phyloP scores from a whole-genome alignment of 1,140 invertebrate genomes.

The Gonatopus flavifemur region DNA sequence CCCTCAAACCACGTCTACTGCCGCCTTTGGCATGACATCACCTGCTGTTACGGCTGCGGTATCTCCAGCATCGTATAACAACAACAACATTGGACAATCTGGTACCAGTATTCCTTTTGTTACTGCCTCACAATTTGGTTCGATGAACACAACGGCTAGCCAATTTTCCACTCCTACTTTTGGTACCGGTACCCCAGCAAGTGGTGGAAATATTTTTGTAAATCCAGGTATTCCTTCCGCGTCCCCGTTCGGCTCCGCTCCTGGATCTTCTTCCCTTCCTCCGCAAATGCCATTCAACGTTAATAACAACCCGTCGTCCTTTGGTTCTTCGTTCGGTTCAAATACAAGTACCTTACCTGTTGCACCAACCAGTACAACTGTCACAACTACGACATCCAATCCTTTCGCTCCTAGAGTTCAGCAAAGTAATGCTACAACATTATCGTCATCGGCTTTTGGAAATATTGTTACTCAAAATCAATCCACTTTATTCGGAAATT shows the following conservation, averaged over 20 bases:
- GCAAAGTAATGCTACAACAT: constrained; percentile 7
- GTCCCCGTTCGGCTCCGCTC: no score
- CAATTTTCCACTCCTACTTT: constrained; percentile 20
- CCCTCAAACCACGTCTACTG: constrained; percentile 2
- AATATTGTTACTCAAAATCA: constrained; percentile 21
- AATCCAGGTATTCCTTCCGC: constrained; percentile 17
- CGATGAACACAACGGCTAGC: constrained; percentile 1
- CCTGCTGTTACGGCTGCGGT: constrained; percentile 15
- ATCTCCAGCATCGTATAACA: constrained; percentile 3
- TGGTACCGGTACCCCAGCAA: constrained; percentile 2
- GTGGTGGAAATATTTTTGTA: no score
- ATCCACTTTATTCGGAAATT: constrained; percentile 22
- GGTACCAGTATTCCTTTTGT: constrained; percentile 18
- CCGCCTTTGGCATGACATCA: constrained; percentile 1
- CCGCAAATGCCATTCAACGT: no score
- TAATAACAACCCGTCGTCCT: constrained; percentile 12
- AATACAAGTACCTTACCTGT: constrained; percentile 13
- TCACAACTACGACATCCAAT: constrained; percentile 19
- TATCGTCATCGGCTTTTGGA: constrained; percentile 32
- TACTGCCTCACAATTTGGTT: constrained; percentile 18
- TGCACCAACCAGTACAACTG: constrained; percentile 5
- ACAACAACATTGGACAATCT: not conserved
- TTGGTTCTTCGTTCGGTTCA: constrained; percentile 18
- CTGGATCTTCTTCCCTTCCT: no score
- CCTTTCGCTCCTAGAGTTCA: constrained; percentile 23